Base-by-base conservation (phyloP, 1,140 invertebrate genomes). In the Drosophila sturtevanti region DNA sequence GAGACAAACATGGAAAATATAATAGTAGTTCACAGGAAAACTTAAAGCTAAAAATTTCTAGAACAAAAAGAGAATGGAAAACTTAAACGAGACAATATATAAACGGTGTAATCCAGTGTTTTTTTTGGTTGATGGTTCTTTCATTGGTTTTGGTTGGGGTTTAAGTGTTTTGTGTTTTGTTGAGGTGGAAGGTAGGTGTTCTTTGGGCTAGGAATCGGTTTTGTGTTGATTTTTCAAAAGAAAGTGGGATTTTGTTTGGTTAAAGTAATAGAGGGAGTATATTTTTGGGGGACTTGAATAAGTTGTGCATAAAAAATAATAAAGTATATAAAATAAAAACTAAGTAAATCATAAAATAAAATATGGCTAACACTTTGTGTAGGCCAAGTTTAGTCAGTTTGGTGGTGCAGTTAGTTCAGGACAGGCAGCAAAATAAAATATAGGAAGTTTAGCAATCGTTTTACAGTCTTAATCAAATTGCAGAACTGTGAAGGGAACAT, bases 401-500 rank as follows among this genome's bases (percentile, higher is more conserved):
- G 37, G 66, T 61, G 70, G 78, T 81, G 74, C 74, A 86, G 81
- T 85, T 85, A 81, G 72, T 80, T 63, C 21, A 67, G 55, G 54
- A 35, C 54, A 48, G 41, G 68, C 48, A 73, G 64, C 63, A 73
- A 55, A 68, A 27, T 22, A 35, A 38, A 44, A 66, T 56, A 44
- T 68, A 73, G 34, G 52, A 11, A 52, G 59, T 48, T 22, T 44
- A 63, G 41, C 34, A 65, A 31, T 35, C 62, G 54, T 48, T 62
- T 41, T 24, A 62, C 75, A 68, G 64, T 79, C 55, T 55, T 68
- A 52, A 72, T 79, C 68, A 79, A 80, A 90, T 90, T 79, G 82
- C 66, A 92, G 91, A 92, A 92, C 91, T 92, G 91, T 91, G 91
- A 91, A 92, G 85, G 91, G 91, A 86, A 90, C 89, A 79, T 91